phyloP scores from a whole-genome alignment of 2,888 invertebrate genomes.

The Arctia plantaginis region DNA sequence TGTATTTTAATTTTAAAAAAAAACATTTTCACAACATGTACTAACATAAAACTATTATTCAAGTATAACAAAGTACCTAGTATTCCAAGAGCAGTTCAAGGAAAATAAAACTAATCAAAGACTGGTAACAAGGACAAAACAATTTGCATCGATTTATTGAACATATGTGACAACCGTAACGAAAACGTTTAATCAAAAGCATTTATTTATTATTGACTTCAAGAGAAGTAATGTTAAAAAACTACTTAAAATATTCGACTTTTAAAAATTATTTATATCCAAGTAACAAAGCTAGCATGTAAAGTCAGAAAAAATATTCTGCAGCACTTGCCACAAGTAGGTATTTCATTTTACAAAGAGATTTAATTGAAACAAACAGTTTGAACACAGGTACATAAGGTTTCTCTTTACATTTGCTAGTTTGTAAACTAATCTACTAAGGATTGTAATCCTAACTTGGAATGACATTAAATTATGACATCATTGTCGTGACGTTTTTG shows the following conservation, averaged over 20 bases:
- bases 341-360: background rate
- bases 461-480: conserved; percentile 15
- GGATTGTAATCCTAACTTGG: too few species aligned
- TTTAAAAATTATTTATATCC: background rate
- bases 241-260: conserved; percentile 38
- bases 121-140: conserved; percentile 46
- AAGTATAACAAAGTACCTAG: background rate
- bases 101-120: conserved; percentile 28
- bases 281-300: background rate
- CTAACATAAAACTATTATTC: background rate
- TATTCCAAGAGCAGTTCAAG: conserved; percentile 5
- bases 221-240: background rate
- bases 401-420: conserved; percentile 1
- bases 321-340: background rate
- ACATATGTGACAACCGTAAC: conserved; percentile 67
- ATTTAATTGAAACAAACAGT: background rate
- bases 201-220: background rate
- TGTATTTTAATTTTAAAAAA: too few species aligned
- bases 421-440: too few species aligned
- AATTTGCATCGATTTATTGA: conserved; percentile 60
- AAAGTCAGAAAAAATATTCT: background rate
- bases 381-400: background rate
- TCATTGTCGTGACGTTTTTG: conserved; percentile 1
- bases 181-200: conserved; percentile 52
- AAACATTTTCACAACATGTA: too few species aligned